Conservation (phyloP, 2,113 vertebrate genomes). For the Lophura nycthemera region DNA sequence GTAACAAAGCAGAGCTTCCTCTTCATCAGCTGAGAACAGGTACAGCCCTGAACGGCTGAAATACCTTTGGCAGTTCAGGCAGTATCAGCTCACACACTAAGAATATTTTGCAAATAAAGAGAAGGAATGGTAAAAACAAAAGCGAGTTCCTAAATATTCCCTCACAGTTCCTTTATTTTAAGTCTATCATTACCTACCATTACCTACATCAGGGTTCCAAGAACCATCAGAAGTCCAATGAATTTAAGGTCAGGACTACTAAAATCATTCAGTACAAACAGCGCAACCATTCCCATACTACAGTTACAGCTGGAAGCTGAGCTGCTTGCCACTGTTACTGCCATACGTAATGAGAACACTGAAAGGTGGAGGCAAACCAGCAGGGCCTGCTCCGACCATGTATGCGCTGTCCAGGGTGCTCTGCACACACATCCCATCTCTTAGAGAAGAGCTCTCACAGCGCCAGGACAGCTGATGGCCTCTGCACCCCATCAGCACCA, state of each 20-base stretch:
- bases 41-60: not conserved
- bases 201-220: too few relatives aligned
- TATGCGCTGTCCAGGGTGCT: fast-evolving
- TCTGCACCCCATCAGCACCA: not conserved
- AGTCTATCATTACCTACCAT: not conserved
- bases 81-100: not conserved
- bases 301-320: not conserved
- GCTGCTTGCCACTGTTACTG: not conserved
- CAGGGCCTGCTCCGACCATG: not conserved
- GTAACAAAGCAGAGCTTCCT: not conserved
- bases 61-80: not conserved
- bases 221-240: not conserved
- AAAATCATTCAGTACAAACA: not conserved
- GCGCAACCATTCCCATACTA: not conserved
- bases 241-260: not conserved
- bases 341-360: not conserved
- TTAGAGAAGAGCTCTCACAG: fast-evolving
- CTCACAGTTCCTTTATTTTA: fast-evolving
- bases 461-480: fast-evolving
- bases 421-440: not conserved
- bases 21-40: not conserved
- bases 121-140: not conserved
- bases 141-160: not conserved
- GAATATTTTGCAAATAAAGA: not conserved
- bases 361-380: not conserved